Evolutionary conservation across 2,888 invertebrate genomes (phyloP), one percentile per base, ranked within the genome.

Genomic region (Drosophila flavopinicola): DNA sequence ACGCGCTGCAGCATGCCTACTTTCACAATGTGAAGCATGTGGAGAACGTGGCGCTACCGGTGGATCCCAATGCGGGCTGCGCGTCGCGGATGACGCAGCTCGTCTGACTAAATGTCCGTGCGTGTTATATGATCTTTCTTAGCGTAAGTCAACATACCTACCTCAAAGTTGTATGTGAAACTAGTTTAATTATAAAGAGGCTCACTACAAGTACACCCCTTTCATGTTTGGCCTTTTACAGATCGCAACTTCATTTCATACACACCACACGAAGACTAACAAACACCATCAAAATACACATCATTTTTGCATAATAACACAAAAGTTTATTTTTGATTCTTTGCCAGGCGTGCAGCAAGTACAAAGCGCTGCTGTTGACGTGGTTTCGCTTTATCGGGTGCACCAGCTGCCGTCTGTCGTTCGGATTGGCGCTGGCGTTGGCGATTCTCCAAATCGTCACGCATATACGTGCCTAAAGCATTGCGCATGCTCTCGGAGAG

Each of bases 1-100:
- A 94, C 69, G 95, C 97, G 6, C 92, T 97, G 70, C 91, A 90
- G 24, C 96, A 96, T 91, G 91, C 94, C 3, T 98, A 96, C 92
- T 95, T 99, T 89, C 92, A 93, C 56, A 94, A 94, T 90, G 94
- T 96, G 47, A 94, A 94, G 90, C 92, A 85, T 45, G 68, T 90
- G n/a, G 52, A 71, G 1, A 56, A 77, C 42, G 90, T 90, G 6
- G 89, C 77, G 1, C 63, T 90, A 6, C 90, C 90, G 4, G 66
- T 80, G 13, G 83, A 84, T 13, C 64, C 78, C 6, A 65, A 64
- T 47, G 79, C 77, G 7, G 78, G 78, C 24, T 64, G 48, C 33
- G 68, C 82, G 2, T 53, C 78, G 13, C 60, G 78, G 0, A 42
- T 79, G 1, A 79, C 74, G 4, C 58, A 66, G 27, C 80, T 78